A percentile compares a stretch with the other conserved stretches of the same genome.
Conservation (phyloP, 92 coral and sea anemone genomes). For the Blastomussa wellsi region DNA sequence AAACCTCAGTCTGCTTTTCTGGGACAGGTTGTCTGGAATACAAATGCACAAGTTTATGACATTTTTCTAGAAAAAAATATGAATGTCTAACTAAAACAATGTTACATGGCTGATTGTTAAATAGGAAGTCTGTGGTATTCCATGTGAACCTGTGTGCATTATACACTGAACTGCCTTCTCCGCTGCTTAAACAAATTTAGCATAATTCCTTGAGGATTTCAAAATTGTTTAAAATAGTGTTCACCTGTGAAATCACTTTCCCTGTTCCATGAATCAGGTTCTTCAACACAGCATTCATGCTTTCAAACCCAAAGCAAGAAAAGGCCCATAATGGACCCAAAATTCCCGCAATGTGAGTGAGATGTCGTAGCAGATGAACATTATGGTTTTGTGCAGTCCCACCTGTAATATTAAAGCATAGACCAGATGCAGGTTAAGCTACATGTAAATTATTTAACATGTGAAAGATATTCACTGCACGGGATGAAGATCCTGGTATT, state of each 20-base stretch:
- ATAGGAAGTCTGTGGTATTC: background rate
- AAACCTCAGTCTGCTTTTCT: no score
- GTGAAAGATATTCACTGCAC: no score
- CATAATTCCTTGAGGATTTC: background rate
- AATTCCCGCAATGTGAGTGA: slow-evolving; percentile 5
- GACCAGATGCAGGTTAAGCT: no score
- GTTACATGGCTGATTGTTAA: no score
- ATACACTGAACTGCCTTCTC: background rate
- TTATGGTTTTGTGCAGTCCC: no score
- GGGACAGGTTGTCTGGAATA: no score
- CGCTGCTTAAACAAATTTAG: background rate
- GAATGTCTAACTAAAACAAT: no score
- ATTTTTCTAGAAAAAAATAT: no score
- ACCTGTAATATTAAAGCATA: no score
- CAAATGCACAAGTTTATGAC: no score
- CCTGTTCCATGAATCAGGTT: slow-evolving; percentile 35
- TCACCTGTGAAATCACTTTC: slow-evolving; percentile 25
- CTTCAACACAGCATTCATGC: slow-evolving; percentile 45
- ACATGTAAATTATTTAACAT: no score
- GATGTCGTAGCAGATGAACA: background rate
- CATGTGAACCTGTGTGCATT: background rate
- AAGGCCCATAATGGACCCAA: slow-evolving; percentile 45
- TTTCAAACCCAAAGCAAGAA: slow-evolving; percentile 46
- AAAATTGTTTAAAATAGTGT: background rate
- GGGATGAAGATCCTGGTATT: no score